phyloP scores from a whole-genome alignment of 2,797 vertebrate genomes.

The Heterohyrax brucei region DNA sequence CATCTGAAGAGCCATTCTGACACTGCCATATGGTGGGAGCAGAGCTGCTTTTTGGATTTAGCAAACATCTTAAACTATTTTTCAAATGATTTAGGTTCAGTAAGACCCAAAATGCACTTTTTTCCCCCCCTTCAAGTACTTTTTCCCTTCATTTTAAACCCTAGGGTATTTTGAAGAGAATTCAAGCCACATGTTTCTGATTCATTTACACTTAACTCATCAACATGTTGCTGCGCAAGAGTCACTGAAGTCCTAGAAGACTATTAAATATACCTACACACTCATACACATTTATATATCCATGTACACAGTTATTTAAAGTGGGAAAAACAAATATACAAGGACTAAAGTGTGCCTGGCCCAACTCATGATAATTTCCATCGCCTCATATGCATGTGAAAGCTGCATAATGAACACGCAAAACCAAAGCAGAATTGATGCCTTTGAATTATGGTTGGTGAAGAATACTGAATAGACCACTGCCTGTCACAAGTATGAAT shows the following conservation, averaged over 20 bases:
- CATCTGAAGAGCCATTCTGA: conserved; percentile 82
- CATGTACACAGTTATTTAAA: neutral
- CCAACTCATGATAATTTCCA: no score
- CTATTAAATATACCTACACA: conserved; percentile 38
- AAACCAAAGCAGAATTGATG: no score
- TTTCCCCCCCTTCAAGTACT: conserved; percentile 70
- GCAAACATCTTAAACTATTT: conserved; percentile 86
- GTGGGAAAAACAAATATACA: no score
- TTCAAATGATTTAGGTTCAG: conserved; percentile 87
- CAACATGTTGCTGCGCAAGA: conserved; percentile 81
- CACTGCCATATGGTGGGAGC: conserved; percentile 81
- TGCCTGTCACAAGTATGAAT: no score
- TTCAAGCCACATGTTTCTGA: conserved; percentile 85
- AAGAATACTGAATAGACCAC: no score
- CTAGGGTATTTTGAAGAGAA: conserved; percentile 83
- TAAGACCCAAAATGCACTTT: conserved; percentile 76
- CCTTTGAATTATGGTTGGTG: no score
- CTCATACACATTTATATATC: neutral
- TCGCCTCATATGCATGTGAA: no score
- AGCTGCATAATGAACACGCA: no score
- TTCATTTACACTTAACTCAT: conserved; percentile 87
- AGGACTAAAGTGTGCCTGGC: no score
- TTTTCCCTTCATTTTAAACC: conserved; percentile 78
- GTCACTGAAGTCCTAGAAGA: conserved; percentile 76
- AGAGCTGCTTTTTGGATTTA: conserved; percentile 78